These are phyloP conservation scores for Ricordea florida DNA, from an alignment of 92 coral and sea anemone species.

Conservation along the genomic window DNA sequence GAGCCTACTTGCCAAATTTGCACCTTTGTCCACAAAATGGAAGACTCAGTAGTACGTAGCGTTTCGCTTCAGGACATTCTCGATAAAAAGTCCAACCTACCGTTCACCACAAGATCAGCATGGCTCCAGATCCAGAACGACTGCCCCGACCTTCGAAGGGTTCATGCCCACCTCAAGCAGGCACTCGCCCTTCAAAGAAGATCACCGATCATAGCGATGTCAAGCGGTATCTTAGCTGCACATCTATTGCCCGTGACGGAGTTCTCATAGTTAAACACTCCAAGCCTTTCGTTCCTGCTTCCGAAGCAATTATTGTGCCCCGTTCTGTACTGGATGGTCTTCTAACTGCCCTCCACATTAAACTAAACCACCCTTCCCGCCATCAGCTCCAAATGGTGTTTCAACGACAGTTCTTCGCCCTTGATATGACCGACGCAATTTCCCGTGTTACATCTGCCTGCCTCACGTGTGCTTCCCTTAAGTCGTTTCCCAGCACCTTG, in stretches of 20 bases:
- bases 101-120: constrained; percentile 32
- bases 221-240: constrained; percentile 22
- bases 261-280: constrained; percentile 38
- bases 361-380: constrained; percentile 29
- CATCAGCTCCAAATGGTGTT: constrained; percentile 9
- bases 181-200: constrained; percentile 47
- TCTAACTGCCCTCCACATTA: constrained; percentile 29
- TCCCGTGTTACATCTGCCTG: constrained; percentile 17
- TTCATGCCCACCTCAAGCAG: constrained; percentile 45
- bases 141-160: constrained; percentile 48
- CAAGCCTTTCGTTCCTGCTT: constrained; percentile 15
- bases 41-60: constrained; percentile 49
- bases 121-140: constrained; percentile 51
- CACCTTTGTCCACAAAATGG: constrained; percentile 31
- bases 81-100: background rate
- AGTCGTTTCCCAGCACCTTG: constrained; percentile 23
- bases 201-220: constrained; percentile 7
- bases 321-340: constrained; percentile 27
- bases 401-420: constrained; percentile 29
- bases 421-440: constrained; percentile 33
- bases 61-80: constrained; percentile 48
- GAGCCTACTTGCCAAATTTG: constrained; percentile 53
- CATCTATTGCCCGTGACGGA: constrained; percentile 43
- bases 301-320: constrained; percentile 22
- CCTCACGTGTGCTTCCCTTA: constrained; percentile 31